A percentile compares a stretch with the other conserved stretches of the same genome.
Conservation (phyloP, 2,888 invertebrate species). For the Tetranychus piercei region DNA sequence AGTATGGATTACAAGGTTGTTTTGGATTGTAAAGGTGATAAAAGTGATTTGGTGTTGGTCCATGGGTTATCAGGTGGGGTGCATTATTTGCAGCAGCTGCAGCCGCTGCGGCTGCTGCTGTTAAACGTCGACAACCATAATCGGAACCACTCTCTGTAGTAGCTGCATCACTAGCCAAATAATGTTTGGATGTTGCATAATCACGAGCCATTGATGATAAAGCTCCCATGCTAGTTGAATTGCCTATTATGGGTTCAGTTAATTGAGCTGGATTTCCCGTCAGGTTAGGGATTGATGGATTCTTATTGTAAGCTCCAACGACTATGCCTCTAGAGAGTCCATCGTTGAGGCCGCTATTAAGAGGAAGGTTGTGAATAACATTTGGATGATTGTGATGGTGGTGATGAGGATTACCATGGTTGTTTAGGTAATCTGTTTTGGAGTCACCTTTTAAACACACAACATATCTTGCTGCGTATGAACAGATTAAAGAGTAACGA, state of each 20-base stretch:
- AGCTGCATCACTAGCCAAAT: not conserved
- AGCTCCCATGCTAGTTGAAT: not conserved
- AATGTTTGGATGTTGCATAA: not conserved
- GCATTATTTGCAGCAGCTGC: not conserved
- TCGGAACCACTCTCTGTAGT: constrained; percentile 11
- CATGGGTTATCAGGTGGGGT: not conserved
- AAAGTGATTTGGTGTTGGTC: not conserved
- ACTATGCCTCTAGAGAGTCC: not conserved
- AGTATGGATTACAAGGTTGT: constrained; percentile 12
- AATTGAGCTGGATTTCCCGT: not conserved
- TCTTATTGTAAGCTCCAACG: not conserved
- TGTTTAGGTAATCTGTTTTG: not conserved
- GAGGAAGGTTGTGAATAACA: not conserved
- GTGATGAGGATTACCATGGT: not conserved
- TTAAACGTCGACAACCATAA: constrained; percentile 21
- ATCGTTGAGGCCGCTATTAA: not conserved
- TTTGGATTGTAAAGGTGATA: constrained; percentile 9
- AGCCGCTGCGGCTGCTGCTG: not conserved
- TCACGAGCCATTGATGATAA: not conserved
- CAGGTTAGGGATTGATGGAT: not conserved
- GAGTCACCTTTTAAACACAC: not conserved
- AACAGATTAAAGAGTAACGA: not conserved
- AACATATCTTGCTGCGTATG: not conserved
- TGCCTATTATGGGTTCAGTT: not conserved
- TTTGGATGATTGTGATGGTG: not conserved